Base-by-base conservation (phyloP, 2,888 invertebrate species). In the Macropis europaea region DNA sequence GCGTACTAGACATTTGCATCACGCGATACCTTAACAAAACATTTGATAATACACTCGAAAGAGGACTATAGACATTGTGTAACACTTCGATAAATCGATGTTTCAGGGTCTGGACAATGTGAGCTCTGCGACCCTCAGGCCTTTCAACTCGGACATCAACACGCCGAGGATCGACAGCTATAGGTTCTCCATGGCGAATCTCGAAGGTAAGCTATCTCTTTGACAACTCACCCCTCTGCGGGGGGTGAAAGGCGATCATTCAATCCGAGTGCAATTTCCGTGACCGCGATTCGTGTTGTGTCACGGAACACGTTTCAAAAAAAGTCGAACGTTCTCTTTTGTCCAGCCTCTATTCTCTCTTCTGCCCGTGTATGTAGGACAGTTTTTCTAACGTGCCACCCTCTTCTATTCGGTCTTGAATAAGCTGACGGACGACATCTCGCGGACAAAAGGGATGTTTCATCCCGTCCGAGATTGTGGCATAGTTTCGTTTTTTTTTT, bases 141-240 rank as follows among this genome's bases (percentile, higher is more conserved):
- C 94, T 6, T 91, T 94, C 83, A 92, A 92, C 84, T 91, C 92
- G 68, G 95, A 95, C 90, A 94, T 95, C 83, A 93, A 95, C 66
- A 94, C 95, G n/a, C 95, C 96, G 45, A 86, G 96, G 78, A 96
- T 97, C 84, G 97, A 97, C 91, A 95, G 96, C 71, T 96, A 97
- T 91, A 93, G 98, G 85, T 97, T 97, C 91, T 97, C 97, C 56
- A 97, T 97, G 97, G 97, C 97, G 53, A 98, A 97, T 90, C 93
- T 98, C 57, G 97, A 98, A 92, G 93, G 93, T 93, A 83, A 89
- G 89, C 77, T 68, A 54, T 45, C 59, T 45, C 17, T 30, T 22
- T 26, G 22, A 13, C 40, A 13, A 50, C 17, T n/a, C 34, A 15
- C 28, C 38, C 34, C 24, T 19, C 15, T 2, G 32, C n/a, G 13